These are phyloP conservation scores for Scophthalmus maximus DNA, from an alignment of 2,113 vertebrate species.

Conservation along the genomic window DNA sequence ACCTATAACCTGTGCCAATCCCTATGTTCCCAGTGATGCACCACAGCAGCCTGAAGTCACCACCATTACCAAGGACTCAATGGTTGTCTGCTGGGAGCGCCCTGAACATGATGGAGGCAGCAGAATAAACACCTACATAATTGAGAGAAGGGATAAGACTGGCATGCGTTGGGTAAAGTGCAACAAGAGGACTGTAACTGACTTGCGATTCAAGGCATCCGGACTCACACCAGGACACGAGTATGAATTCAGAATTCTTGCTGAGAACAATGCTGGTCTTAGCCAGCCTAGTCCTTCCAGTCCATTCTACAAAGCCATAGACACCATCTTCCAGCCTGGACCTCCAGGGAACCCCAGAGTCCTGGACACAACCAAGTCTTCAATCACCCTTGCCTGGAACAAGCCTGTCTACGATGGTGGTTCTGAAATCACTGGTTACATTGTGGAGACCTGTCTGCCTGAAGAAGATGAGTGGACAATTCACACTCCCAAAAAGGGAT, in stretches of 20 bases:
- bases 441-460: constrained; percentile 94
- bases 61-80: constrained; percentile 93
- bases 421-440: constrained; percentile 96
- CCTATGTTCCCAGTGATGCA: constrained; percentile 92
- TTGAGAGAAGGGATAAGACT: constrained; percentile 93
- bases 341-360: constrained; percentile 96
- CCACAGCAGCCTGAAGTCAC: constrained; percentile 95
- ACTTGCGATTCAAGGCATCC: constrained; percentile 93
- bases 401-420: constrained; percentile 98
- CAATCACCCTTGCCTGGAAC: constrained; percentile 96
- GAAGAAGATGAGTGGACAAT: constrained; percentile 98
- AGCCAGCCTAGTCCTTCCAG: constrained; percentile 92
- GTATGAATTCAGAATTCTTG: constrained; percentile 95
- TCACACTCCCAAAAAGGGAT: constrained; percentile 90
- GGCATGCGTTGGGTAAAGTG: constrained; percentile 99
- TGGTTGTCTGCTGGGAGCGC: constrained; percentile 98
- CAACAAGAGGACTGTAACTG: constrained; percentile 93
- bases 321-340: constrained; percentile 96
- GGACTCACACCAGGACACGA: constrained; percentile 94
- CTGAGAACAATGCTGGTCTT: constrained; percentile 95
- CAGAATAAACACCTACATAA: constrained; percentile 92
- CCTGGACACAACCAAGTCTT: constrained; percentile 94
- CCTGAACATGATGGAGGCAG: constrained; percentile 97
- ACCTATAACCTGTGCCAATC: constrained; percentile 90
- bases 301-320: constrained; percentile 94